Base-by-base conservation (phyloP, 2,888 invertebrate species). In the Xestoiulus laeticollis region DNA sequence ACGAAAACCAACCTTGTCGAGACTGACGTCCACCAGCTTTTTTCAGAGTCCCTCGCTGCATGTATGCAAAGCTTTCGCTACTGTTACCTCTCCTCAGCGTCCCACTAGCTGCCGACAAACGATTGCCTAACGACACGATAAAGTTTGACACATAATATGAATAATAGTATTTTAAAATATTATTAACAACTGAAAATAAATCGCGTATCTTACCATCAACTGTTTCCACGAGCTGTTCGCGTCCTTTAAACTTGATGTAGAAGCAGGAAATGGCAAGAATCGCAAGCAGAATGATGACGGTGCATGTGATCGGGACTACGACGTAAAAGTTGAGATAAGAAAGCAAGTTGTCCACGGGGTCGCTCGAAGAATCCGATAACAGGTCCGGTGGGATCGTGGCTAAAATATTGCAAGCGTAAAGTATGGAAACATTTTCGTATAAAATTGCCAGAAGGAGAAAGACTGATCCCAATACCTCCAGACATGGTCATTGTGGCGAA, bases 351-450 rank as follows among this genome's bases (percentile, higher is more conserved):
- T 86, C 86, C n/a, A 84, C 38, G 22, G 43, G 44, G 30, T 88
- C 85, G 14, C 38, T 84, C 19, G 86, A 26, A 38, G 86, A 32
- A 82, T 87, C 87, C 32, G 87, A 87, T 32, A 53, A 32, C 19
- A 85, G 33, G 22, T 87, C 87, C 53, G 88, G 88, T 16, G 88
- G 59, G 44, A 88, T 88, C 1, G 88, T 88, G 14, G 88, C 88
- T 88, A 30, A 82, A 32, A 33, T 59, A 85, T 85, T 14, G 32
- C 85, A 10, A 38, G 3, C 19, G n/a, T 38, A 85, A 85, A 14
- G 12, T n/a, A 33, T 6, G 8, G 44, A 83, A 26, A n/a, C 5
- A 33, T 83, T 33, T 26, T 4, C 1, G 22, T 3, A 84, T n/a
- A 10, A 3, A 84, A 84, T 32, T 0, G 5, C 4, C 4, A 30